Evolutionary conservation across 2,888 invertebrate genomes (phyloP), one percentile per base, ranked within the genome.

Genomic region (Melikaiella ostensackeni): DNA sequence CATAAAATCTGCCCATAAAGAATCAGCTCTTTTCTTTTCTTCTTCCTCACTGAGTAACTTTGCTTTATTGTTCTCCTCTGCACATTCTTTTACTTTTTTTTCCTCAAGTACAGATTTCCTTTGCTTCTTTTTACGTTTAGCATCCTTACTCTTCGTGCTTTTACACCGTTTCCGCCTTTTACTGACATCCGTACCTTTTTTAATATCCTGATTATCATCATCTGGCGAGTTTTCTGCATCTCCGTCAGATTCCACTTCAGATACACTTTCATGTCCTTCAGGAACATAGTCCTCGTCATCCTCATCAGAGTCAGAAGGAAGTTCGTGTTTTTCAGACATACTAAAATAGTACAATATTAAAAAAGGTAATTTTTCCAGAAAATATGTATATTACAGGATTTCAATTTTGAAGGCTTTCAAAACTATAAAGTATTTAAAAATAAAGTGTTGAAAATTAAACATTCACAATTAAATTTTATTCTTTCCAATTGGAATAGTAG

Each of bases 251-350:
- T 94, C 95, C 82, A 94, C 94, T 91, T 95, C 95, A 0, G 95
- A 95, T 9, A 94, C 92, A 73, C 91, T 91, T 21, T 91, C 90
- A 74, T 93, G 94, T 81, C 92, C 94, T 82, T 94, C 94, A 38
- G 96, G 96, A 80, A 95, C 93, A 88, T 95, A 97, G 88, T 97
- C 96, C 83, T 96, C 96, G 89, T 97, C 97, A 89, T 96, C 96
- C 82, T 93, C 92, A 86, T 96, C 96, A 83, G 95, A 95, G 76
- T 94, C 95, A 19, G 95, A 95, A 0, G 92, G 91, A 81, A 92
- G 92, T 61, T 93, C 92, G 81, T 92, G 91, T 79, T 91, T 90
- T 81, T 92, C 89, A 63, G 91, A 91, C 89, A 90, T 90, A 76
- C 70, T 79, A 19, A 38, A 63, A 21, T 16, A 38, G 9, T n/a